Evolutionary conservation across 2,113 vertebrate genomes (phyloP).

Genomic region (Eublepharis macularius): DNA sequence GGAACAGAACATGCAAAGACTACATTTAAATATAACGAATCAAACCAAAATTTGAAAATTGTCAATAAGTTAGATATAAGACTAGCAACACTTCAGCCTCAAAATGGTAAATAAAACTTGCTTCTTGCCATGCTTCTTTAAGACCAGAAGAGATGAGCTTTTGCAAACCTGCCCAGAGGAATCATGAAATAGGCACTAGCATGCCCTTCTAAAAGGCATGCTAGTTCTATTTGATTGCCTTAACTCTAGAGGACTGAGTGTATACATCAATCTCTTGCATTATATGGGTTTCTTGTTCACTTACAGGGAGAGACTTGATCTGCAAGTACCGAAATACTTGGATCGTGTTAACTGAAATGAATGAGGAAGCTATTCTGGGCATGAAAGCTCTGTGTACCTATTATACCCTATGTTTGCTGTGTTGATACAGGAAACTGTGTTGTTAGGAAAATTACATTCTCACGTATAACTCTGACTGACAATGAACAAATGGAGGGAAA

Average conservation of each 20-base stretch:
- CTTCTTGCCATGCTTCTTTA: too few relatives aligned
- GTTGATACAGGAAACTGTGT: not conserved
- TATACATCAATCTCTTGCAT: too few relatives aligned
- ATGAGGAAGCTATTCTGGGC: too few relatives aligned
- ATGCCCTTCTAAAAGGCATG: too few relatives aligned
- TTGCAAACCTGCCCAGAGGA: too few relatives aligned
- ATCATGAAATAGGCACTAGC: too few relatives aligned
- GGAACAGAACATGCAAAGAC: too few relatives aligned
- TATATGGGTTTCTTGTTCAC: too few relatives aligned
- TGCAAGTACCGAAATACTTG: not conserved
- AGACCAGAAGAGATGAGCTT: too few relatives aligned
- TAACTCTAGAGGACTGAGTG: not conserved
- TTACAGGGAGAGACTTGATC: not conserved
- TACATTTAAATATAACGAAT: not conserved
- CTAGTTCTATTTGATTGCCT: not conserved
- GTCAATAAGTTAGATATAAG: too few relatives aligned
- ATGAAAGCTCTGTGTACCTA: not conserved
- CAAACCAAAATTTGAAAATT: not conserved
- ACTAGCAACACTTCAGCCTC: too few relatives aligned
- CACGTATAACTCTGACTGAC: not conserved
- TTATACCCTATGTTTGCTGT: not conserved
- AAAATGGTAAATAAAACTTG: not conserved
- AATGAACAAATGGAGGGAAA: too few relatives aligned
- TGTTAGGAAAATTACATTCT: not conserved
- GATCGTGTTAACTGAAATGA: not conserved